phyloP scores from a whole-genome alignment of 2,797 vertebrate species.

The Danio aesculapii region DNA sequence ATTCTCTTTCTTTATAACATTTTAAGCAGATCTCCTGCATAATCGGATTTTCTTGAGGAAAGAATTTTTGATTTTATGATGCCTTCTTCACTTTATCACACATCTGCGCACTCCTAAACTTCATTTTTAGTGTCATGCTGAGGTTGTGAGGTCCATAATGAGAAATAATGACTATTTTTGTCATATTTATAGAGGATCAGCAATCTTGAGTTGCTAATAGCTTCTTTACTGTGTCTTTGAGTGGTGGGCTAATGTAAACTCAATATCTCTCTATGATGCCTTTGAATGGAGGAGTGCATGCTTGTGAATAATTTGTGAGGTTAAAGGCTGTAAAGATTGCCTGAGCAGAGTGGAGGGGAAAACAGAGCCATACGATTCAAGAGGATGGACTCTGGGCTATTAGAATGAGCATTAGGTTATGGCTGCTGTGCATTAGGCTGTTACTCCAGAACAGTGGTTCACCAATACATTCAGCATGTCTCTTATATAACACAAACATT shows the following conservation, averaged over 20 bases:
- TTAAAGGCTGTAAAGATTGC: slow-evolving; percentile 32
- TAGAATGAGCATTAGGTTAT: slow-evolving; percentile 10
- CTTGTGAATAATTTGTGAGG: slow-evolving; percentile 42
- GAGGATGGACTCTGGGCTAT: slow-evolving; percentile 5
- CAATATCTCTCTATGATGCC: slow-evolving; percentile 7
- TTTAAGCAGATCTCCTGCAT: neutral
- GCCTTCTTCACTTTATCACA: neutral
- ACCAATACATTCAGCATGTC: too few relatives aligned
- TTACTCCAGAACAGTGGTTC: neutral
- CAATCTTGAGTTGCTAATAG: slow-evolving; percentile 12
- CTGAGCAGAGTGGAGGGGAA: slow-evolving; percentile 8
- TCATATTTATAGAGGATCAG: neutral
- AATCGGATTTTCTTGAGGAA: neutral
- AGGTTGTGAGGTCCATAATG: neutral
- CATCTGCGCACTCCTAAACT: neutral
- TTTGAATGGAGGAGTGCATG: slow-evolving; percentile 33
- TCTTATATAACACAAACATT: too few relatives aligned
- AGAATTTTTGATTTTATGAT: slow-evolving; percentile 1
- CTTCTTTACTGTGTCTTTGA: neutral
- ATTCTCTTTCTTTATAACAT: neutral
- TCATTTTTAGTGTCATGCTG: neutral
- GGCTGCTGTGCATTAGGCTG: slow-evolving; percentile 13
- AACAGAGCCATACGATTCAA: slow-evolving; percentile 23
- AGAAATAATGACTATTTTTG: slow-evolving; percentile 14
- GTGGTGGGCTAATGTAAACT: slow-evolving; percentile 24